These are phyloP conservation scores for Beroe ovata DNA, from an alignment of 37 sponge, comb jelly and placozoan species.

Conservation along the genomic window DNA sequence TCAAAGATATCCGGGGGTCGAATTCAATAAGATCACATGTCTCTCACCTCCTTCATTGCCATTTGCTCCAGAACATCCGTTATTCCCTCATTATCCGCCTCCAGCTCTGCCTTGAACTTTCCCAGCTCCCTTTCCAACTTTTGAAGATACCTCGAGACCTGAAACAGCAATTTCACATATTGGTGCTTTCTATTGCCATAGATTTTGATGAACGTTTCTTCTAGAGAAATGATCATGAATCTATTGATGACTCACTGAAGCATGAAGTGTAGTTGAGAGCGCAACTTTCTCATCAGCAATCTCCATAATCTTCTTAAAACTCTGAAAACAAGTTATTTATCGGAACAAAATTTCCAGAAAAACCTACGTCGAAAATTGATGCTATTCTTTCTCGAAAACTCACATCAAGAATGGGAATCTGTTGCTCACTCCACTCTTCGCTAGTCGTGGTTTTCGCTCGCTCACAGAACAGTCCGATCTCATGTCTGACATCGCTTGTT, in stretches of 20 bases:
- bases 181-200: too few species aligned
- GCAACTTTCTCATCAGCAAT: conserved; percentile 46
- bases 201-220: too few species aligned
- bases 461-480: conserved; percentile 41
- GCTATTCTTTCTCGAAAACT: too few species aligned
- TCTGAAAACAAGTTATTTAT: conserved; percentile 5
- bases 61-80: conserved; percentile 92
- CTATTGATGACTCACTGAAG: conserved; percentile 5
- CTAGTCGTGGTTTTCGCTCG: conserved; percentile 14
- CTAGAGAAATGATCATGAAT: too few species aligned
- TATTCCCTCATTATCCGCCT: conserved; percentile 96
- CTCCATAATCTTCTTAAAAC: conserved; percentile 48
- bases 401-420: conserved; percentile 21
- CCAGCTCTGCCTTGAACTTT: conserved; percentile 92
- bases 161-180: too few species aligned
- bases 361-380: too few species aligned
- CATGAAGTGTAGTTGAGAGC: conserved; percentile 10
- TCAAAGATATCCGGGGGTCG: too few species aligned
- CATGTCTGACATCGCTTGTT: conserved; percentile 10
- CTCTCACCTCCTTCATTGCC: conserved; percentile 66
- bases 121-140: conserved; percentile 87
- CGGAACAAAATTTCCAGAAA: too few species aligned
- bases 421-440: conserved; percentile 16
- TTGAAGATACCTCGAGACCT: conserved; percentile 82
- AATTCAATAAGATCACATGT: too few species aligned